A percentile compares a stretch with the other conserved stretches of the same genome.
Conservation (phyloP, 2,797 vertebrate species). For the Sebastes trivittatus region DNA sequence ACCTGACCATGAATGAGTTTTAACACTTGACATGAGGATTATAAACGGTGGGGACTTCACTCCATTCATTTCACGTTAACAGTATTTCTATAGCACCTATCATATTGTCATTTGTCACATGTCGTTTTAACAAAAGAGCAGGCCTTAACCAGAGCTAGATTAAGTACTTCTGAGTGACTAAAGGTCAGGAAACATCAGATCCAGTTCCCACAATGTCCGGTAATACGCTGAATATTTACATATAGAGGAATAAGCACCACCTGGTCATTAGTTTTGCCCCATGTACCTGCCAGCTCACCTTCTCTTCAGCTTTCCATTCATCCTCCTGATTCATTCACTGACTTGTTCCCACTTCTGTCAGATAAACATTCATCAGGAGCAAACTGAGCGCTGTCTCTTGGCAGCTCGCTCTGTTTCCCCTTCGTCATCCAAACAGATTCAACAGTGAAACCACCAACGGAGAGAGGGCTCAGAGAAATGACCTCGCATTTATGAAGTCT, state of each 20-base stretch:
- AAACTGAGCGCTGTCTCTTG: background rate
- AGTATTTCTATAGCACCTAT: constrained; percentile 45
- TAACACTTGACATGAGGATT: constrained; percentile 41
- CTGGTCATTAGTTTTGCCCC: background rate
- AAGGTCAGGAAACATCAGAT: constrained; percentile 18
- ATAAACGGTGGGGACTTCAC: constrained; percentile 36
- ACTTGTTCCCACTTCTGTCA: background rate
- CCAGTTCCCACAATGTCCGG: background rate
- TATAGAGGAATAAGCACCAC: background rate
- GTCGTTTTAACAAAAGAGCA: constrained; percentile 22
- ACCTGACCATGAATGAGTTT: constrained; percentile 50
- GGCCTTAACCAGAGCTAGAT: constrained; percentile 24
- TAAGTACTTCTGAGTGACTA: constrained; percentile 16
- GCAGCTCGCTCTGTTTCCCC: constrained; percentile 9
- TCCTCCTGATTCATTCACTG: background rate
- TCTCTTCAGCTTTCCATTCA: background rate
- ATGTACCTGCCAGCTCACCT: background rate
- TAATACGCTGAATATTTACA: background rate
- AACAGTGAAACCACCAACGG: constrained; percentile 38
- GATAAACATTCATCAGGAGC: constrained; percentile 5
- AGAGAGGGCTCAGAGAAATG: constrained; percentile 28
- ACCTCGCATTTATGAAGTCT: constrained; percentile 51
- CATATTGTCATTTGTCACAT: constrained; percentile 50
- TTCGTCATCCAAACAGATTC: constrained; percentile 28
- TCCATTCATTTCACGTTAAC: constrained; percentile 29